These are phyloP conservation scores for Alentia gelatinosa DNA, from an alignment of 2,888 invertebrate genomes.

Conservation along the genomic window DNA sequence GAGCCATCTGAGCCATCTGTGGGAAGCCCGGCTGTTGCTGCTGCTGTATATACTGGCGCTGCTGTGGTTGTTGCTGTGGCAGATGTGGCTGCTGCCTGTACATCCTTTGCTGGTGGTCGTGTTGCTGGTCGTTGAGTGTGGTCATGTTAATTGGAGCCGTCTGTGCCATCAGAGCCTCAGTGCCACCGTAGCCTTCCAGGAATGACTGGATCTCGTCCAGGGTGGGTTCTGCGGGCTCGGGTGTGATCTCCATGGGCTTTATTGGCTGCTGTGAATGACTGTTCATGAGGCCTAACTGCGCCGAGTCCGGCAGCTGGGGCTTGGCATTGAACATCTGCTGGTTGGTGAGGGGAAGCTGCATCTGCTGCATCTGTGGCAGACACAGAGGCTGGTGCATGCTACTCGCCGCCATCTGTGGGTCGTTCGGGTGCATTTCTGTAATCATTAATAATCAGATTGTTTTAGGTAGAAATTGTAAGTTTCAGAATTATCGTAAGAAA, in stretches of 20 bases:
- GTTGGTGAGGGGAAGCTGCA: not conserved
- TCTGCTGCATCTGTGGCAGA: not conserved
- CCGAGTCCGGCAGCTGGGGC: not conserved
- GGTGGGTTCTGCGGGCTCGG: not conserved
- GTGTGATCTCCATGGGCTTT: not conserved
- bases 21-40: not conserved
- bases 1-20: slow-evolving; percentile 12
- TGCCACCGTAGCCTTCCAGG: not conserved
- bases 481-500: too few species aligned
- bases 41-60: not conserved
- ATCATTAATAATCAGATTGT: too few species aligned
- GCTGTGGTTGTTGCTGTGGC: not conserved
- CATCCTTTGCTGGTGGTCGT: not conserved
- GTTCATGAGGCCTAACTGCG: not conserved
- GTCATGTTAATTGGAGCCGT: not conserved
- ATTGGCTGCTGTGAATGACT: not conserved
- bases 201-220: not conserved
- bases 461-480: too few species aligned
- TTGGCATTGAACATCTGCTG: slow-evolving; percentile 5
- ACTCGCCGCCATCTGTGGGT: not conserved
- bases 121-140: not conserved
- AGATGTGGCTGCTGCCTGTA: not conserved
- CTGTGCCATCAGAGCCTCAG: not conserved
- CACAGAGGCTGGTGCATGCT: not conserved
- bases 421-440: not conserved